These are phyloP conservation scores for Physeter macrocephalus DNA, from an alignment of 2,113 vertebrate genomes.

Conservation along the genomic window DNA sequence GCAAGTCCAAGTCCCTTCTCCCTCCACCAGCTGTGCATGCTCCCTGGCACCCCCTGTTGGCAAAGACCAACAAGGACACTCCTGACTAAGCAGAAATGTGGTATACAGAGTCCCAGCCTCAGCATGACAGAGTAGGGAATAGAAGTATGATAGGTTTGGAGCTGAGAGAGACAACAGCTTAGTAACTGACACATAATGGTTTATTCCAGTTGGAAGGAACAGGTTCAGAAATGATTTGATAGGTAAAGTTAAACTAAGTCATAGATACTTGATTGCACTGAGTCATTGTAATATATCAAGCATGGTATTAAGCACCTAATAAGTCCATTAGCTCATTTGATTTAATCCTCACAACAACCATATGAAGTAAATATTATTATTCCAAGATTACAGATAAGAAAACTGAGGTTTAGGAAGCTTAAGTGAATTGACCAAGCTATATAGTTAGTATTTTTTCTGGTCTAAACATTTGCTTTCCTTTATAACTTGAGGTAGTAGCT, in stretches of 20 bases:
- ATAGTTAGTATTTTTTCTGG: neutral
- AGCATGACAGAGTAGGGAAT: neutral
- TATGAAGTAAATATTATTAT: neutral
- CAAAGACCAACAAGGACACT: neutral
- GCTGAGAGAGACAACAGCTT: neutral
- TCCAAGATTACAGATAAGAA: neutral
- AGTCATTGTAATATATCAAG: neutral
- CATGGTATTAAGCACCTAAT: neutral
- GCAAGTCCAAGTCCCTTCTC: neutral
- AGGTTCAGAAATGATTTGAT: neutral
- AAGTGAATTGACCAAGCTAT: neutral
- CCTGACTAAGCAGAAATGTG: neutral
- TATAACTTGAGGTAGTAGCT: neutral
- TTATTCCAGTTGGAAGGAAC: neutral
- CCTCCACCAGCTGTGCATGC: neutral
- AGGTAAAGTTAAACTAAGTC: neutral
- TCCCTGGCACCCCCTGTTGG: neutral
- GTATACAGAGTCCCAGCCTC: neutral
- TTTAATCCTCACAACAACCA: neutral
- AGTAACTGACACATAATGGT: neutral
- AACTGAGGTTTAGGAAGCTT: neutral
- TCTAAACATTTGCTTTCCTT: neutral
- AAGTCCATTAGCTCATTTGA: neutral
- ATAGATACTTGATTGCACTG: neutral
- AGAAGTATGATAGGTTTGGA: neutral